Base-by-base conservation (phyloP, 2,113 vertebrate genomes). In the Xenopus borealis region DNA sequence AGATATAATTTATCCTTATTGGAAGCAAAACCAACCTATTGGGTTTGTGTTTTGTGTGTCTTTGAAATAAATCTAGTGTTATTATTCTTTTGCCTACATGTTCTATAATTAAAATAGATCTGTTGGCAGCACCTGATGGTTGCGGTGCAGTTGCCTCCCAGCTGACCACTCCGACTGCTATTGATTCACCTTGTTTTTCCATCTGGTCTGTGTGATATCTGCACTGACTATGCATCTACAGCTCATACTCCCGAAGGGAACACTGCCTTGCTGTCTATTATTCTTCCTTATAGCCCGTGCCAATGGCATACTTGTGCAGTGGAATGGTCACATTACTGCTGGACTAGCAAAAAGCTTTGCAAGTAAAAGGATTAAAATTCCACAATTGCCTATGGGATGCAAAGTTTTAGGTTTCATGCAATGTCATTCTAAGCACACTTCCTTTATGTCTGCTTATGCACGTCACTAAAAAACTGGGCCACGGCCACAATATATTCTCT, bases 281-380 rank as follows among this genome's bases (percentile, higher is more conserved):
- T 76, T 63, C 59, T 55, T 63, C 16, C 62, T 75, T 69, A 69
- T 45, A 62, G 73, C 73, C 66, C 62, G 46, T 27, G 66, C 66
- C 69, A 75, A 63, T 19, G 45, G 62, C 66, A 63, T 40, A 46
- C 66, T 52, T 14, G 61, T 53, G 52, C 46, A 44, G 52, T 53
- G 30, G 52, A 75, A 68, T 17, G 4, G 66, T 76, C 73, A 69
- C 66, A 47, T 76, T 59, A 69, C 27, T 33, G 73, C 73, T 55
- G 66, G 73, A 62, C 58, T 30, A 23, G 46, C 23, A 76, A 63
- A 44, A 63, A 55, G 73, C 73, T 76, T 69, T 57, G 73, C 66
- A 63, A 40, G 66, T 62, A 63, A 76, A 62, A 69, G 73, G 73
- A 76, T 76, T 69, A 69, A 76, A 76, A 76, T 69, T 67, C 45